phyloP scores from a whole-genome alignment of 2,888 invertebrate genomes.

The Adineta ricciae region DNA sequence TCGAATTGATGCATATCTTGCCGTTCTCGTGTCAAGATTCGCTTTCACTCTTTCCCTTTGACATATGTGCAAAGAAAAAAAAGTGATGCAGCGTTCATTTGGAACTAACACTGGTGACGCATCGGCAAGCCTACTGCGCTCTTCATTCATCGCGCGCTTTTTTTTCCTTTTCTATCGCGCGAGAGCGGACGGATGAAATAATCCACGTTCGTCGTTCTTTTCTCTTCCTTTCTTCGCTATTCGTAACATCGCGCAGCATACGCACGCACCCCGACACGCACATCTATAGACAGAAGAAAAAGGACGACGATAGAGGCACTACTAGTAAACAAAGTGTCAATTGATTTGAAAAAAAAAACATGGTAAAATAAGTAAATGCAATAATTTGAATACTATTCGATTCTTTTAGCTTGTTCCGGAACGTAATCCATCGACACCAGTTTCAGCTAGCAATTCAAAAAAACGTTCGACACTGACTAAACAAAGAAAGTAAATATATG shows the following conservation, averaged over 20 bases:
- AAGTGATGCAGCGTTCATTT: not conserved
- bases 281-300: not conserved
- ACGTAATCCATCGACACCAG: not conserved
- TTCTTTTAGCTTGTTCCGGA: conserved; percentile 15
- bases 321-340: not conserved
- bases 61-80: not conserved
- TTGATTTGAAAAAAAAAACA: not conserved
- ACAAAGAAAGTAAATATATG: not conserved
- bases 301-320: not conserved
- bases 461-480: not conserved
- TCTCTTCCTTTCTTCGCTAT: not conserved
- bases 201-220: not conserved
- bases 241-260: not conserved
- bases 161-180: not conserved
- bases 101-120: not conserved
- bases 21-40: too few species aligned
- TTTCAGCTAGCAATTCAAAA: not conserved
- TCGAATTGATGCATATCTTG: too few species aligned
- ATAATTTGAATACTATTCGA: not conserved
- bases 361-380: not conserved
- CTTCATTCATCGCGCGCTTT: not conserved
- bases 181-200: not conserved
- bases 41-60: too few species aligned
- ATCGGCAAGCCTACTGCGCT: not conserved
- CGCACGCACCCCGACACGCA: not conserved